Conservation (phyloP, 2,113 vertebrate species). For the Ctenodactylus gundi region DNA sequence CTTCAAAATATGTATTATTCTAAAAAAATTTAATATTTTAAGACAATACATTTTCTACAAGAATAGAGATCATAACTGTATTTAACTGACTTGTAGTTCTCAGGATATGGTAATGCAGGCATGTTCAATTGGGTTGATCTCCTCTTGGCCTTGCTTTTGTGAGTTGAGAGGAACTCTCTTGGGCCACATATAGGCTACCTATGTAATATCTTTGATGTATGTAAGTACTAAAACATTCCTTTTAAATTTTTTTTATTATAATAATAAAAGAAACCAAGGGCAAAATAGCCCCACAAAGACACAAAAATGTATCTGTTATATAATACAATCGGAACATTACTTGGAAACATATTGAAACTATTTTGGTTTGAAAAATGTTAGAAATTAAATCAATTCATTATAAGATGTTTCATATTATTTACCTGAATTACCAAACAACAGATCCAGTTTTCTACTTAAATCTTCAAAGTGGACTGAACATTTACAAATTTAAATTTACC, state of each 20-base stretch:
- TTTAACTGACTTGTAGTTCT: not conserved
- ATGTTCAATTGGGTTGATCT: too few species aligned
- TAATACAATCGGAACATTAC: not conserved
- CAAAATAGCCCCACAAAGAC: too few species aligned
- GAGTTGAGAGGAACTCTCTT: too few species aligned
- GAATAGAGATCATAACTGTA: not conserved
- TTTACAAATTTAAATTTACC: not conserved
- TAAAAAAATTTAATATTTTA: not conserved
- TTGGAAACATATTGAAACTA: not conserved
- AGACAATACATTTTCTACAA: not conserved
- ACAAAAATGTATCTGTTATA: too few species aligned
- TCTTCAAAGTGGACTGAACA: not conserved
- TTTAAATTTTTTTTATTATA: too few species aligned
- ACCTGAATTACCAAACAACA: not conserved
- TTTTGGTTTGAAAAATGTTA: not conserved
- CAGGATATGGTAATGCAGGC: too few species aligned
- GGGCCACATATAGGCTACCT: too few species aligned
- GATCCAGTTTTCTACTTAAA: not conserved
- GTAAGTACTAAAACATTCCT: too few species aligned
- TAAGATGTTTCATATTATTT: not conserved
- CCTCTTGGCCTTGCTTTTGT: too few species aligned
- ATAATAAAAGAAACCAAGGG: too few species aligned
- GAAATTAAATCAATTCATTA: not conserved
- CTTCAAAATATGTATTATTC: not conserved
- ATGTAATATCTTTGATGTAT: too few species aligned